A percentile compares a stretch with the other conserved stretches of the same genome.
Conservation (phyloP, 2,113 vertebrate species). For the Rhinopithecus roxellana region DNA sequence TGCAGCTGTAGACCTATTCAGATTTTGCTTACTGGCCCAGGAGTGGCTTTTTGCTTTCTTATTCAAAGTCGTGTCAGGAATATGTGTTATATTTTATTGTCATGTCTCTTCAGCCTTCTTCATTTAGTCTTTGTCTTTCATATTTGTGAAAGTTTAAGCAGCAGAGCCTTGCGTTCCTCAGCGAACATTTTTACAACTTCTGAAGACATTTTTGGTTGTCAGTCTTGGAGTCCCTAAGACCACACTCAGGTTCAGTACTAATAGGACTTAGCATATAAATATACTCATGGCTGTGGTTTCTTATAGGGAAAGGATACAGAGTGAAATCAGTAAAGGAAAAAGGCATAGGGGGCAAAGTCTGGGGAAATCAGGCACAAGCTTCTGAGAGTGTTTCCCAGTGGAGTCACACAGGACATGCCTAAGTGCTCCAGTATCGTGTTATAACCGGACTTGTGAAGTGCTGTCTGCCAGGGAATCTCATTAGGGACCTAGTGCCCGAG, state of each 20-base stretch:
- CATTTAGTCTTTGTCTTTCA: not conserved
- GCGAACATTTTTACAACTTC: not conserved
- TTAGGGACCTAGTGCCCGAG: not conserved
- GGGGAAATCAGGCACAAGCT: not conserved
- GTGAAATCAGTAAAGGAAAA: not conserved
- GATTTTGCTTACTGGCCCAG: rapidly evolving
- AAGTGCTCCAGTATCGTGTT: not conserved
- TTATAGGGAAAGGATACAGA: not conserved
- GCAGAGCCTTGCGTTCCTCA: not conserved
- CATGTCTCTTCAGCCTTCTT: no score
- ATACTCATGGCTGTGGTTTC: rapidly evolving
- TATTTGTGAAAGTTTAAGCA: not conserved
- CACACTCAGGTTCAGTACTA: rapidly evolving
- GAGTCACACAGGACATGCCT: not conserved
- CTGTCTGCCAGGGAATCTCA: not conserved
- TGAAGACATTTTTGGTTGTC: not conserved
- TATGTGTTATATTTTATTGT: not conserved
- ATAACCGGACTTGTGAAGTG: rapidly evolving
- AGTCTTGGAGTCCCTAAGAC: not conserved
- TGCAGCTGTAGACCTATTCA: rapidly evolving
- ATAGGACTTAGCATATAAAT: rapidly evolving
- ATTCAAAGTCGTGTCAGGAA: rapidly evolving
- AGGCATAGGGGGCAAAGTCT: not conserved
- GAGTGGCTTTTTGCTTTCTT: not conserved
- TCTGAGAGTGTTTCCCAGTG: not conserved